Conservation (phyloP, 2,888 invertebrate species). For the Morpho deidamia region DNA sequence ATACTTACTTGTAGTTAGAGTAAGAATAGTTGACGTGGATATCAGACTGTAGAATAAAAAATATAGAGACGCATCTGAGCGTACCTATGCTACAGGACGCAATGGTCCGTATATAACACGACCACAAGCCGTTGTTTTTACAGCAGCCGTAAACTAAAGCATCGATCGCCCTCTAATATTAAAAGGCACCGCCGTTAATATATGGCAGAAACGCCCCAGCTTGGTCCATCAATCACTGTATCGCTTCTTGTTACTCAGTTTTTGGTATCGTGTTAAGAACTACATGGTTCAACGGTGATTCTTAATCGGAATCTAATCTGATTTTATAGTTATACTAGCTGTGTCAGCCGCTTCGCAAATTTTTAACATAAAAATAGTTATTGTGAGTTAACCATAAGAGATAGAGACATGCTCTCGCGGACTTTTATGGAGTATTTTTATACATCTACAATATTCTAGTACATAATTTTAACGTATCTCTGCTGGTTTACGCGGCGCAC, state of each 20-base stretch:
- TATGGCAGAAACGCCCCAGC: conserved; percentile 23
- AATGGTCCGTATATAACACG: conserved; percentile 59
- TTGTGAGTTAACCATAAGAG: no score
- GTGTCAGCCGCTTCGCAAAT: no score
- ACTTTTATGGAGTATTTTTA: no score
- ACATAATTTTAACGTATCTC: no score
- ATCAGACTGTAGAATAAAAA: neutral
- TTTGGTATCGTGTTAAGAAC: conserved; percentile 7
- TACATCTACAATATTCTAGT: no score
- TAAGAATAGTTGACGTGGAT: no score
- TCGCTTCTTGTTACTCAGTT: conserved; percentile 20
- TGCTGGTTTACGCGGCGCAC: no score
- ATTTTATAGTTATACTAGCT: no score
- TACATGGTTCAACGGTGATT: neutral
- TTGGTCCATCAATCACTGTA: conserved; percentile 30
- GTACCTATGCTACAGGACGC: conserved; percentile 27
- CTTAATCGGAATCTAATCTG: no score
- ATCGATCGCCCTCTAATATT: conserved; percentile 55
- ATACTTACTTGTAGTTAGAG: no score
- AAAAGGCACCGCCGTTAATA: conserved; percentile 38
- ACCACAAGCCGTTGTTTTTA: conserved; percentile 52
- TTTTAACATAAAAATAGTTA: no score
- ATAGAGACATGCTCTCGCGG: no score
- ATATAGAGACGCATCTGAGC: neutral
- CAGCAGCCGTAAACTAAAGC: conserved; percentile 57